Evolutionary conservation across 2,888 invertebrate genomes (phyloP), one percentile per base, ranked within the genome.

Genomic region (Deilephila porcellus): DNA sequence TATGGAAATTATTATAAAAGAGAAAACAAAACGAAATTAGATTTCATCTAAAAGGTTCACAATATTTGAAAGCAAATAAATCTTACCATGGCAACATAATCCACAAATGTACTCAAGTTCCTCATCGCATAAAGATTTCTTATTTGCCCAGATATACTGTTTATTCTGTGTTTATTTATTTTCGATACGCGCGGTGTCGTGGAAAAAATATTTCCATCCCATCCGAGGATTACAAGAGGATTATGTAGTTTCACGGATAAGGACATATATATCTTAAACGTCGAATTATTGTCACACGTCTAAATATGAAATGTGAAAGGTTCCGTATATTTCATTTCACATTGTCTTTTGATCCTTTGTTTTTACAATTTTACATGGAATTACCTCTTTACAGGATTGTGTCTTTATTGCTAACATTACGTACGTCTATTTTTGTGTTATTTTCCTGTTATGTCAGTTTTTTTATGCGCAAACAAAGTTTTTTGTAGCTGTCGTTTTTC

Each of bases 381-480:
- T 67, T 25, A 17, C 25, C 52, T 67, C 25, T 52, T 67, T 67
- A 67, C 52, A 67, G 45, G 20, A 64, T 64, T 20, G 37, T 37
- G 14, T 37, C 37, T 45, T 45, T 45, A 45, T 45, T 45, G 11
- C 14, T 14, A 3, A 11, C 11, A 45, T 32, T 32, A 45, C 20
- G 14, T 25, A 8, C 3, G 29, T 32, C 45, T 45, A 45, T 11
- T 45, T 32, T 67, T 45, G 25, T 67, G 37, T 14, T 8, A 64
- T 67, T 67, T 67, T 67, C 67, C 67, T 67, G 67, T 29, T 67
- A 67, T 20, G 1, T 37, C 20, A 17, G 25, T 52, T 67, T 45
- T 32, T 64, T n/a, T 64, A 37, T 6, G 14, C 20, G 3, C 4
- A 11, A 25, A 67, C 25, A 20, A 29, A 25, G 25, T 45, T 25